phyloP scores from a whole-genome alignment of 1,140 invertebrate genomes.

The Aphidius ervi region DNA sequence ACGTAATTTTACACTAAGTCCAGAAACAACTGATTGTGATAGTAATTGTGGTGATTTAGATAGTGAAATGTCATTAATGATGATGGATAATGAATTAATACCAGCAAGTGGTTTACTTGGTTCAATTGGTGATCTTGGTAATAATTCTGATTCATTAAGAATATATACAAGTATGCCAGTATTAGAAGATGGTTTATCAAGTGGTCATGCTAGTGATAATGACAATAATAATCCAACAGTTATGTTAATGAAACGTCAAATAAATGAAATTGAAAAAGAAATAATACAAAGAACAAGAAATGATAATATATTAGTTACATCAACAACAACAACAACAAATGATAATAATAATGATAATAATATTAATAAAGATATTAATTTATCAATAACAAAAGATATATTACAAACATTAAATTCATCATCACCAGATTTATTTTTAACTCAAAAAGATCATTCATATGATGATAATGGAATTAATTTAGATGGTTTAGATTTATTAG shows the following conservation, averaged over 20 bases:
- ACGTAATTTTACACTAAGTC: conserved; percentile 83
- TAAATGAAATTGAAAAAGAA: conserved; percentile 70
- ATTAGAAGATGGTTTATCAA: conserved; percentile 89
- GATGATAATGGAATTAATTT: conserved; percentile 54
- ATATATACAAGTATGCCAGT: conserved; percentile 81
- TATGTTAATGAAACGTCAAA: conserved; percentile 70
- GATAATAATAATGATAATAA: conserved; percentile 28
- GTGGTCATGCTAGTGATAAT: conserved; percentile 86
- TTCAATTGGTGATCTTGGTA: conserved; percentile 55
- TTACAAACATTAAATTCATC: conserved; percentile 42
- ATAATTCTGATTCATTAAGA: conserved; percentile 56
- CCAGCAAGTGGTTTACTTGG: conserved; percentile 49
- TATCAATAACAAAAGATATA: conserved; percentile 47
- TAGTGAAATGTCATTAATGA: conserved; percentile 71
- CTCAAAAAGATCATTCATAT: conserved; percentile 52
- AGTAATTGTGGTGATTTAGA: conserved; percentile 82
- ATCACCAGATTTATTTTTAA: conserved; percentile 52
- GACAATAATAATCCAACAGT: conserved; percentile 79
- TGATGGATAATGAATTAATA: conserved; percentile 65
- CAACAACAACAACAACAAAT: too few species aligned
- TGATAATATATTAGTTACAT: conserved; percentile 30
- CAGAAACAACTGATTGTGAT: conserved; percentile 93
- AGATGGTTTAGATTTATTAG: conserved; percentile 63
- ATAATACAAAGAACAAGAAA: conserved; percentile 61
- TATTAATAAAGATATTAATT: conserved; percentile 40